A percentile compares a stretch with the other conserved stretches of the same genome.
Evolutionary conservation across 2,113 vertebrate genomes (phyloP).

Genomic region (Regulus satrapa): DNA sequence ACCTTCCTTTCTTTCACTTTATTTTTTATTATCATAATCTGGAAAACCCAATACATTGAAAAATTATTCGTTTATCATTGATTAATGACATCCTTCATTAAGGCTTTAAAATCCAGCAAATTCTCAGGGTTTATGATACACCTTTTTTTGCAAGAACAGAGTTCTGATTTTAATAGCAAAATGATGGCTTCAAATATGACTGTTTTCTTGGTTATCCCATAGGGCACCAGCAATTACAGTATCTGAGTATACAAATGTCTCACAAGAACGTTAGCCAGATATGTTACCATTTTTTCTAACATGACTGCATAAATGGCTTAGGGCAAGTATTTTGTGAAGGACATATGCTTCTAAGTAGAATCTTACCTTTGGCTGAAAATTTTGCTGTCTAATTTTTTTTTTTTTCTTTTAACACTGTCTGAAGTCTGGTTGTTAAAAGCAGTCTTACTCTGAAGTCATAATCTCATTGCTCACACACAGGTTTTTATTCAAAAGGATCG

Average conservation of each 20-base stretch:
- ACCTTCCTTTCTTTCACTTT: not conserved
- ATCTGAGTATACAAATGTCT: not conserved
- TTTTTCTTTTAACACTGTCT: not conserved
- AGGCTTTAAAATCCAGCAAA: not conserved
- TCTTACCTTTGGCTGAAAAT: not conserved
- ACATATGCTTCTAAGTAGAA: not conserved
- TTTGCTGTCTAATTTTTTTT: not conserved
- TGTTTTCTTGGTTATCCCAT: not conserved
- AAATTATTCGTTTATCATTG: not conserved
- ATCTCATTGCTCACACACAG: not conserved
- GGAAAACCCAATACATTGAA: not conserved
- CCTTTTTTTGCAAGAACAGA: not conserved
- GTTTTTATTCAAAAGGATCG: not conserved
- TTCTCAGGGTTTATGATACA: not conserved
- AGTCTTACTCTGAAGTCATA: not conserved
- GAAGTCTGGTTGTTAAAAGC: not conserved
- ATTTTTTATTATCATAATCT: not conserved
- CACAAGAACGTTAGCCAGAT: not conserved
- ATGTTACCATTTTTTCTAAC: not conserved
- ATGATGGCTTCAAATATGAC: not conserved
- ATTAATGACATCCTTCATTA: not conserved
- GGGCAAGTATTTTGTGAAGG: not conserved
- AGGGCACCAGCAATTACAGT: not conserved
- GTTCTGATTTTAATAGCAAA: not conserved
- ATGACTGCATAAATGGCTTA: not conserved